phyloP scores from a whole-genome alignment of 2,113 vertebrate species.

The Chaenocephalus aceratus region DNA sequence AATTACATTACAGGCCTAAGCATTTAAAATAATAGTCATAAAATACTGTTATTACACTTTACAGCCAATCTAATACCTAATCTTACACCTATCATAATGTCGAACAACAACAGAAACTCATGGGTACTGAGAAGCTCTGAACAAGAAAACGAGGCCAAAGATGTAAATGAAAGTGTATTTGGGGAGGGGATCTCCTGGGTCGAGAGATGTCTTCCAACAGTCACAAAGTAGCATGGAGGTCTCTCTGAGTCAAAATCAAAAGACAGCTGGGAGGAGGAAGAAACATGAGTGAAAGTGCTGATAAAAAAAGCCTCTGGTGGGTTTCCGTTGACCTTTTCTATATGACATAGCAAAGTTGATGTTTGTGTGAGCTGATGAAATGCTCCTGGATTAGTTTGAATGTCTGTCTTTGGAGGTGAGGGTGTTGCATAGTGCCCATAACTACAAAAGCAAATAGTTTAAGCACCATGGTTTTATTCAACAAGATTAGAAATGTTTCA shows the following conservation, averaged over 20 bases:
- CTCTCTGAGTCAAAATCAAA: slow-evolving; percentile 23
- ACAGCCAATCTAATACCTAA: too few relatives aligned
- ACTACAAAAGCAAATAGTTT: background rate
- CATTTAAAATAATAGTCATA: too few relatives aligned
- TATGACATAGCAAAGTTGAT: slow-evolving; percentile 13
- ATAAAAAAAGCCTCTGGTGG: slow-evolving; percentile 17
- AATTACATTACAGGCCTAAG: too few relatives aligned
- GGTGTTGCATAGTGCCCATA: background rate
- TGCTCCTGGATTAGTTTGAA: slow-evolving; percentile 19
- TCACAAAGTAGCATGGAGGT: slow-evolving; percentile 5
- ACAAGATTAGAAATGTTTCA: too few relatives aligned
- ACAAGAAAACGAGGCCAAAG: background rate
- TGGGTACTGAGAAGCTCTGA: background rate
- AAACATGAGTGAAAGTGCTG: background rate
- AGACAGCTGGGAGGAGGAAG: slow-evolving; percentile 5
- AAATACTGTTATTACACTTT: too few relatives aligned
- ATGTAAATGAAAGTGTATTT: background rate
- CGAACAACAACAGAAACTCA: background rate
- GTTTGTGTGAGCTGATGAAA: slow-evolving; percentile 47
- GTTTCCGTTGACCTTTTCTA: slow-evolving; percentile 30
- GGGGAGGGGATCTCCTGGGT: background rate
- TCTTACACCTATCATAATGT: background rate
- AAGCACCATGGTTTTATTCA: background rate
- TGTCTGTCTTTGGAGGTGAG: slow-evolving; percentile 1
- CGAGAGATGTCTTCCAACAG: background rate